Conservation (phyloP, 1,140 invertebrate species). For the Penaeus vannamei region DNA sequence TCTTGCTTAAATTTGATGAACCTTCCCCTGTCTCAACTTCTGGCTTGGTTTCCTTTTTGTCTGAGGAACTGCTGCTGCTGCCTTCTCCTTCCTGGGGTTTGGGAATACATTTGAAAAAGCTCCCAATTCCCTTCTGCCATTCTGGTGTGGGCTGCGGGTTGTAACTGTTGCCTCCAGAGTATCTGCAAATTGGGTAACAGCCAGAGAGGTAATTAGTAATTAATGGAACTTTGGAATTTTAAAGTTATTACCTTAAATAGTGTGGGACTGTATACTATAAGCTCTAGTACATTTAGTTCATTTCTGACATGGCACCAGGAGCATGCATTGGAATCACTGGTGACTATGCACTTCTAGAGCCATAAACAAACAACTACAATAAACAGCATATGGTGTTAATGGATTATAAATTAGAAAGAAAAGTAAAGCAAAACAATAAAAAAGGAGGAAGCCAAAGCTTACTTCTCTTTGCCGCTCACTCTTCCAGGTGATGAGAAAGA, state of each 20-base stretch:
- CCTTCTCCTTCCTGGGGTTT: constrained; percentile 35
- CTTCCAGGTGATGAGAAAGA: constrained; percentile 22
- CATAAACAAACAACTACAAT: too few relatives aligned
- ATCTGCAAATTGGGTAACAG: neutral
- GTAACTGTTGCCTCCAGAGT: constrained; percentile 52
- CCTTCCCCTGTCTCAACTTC: neutral
- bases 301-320: too few relatives aligned
- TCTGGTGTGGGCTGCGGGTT: constrained; percentile 48
- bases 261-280: too few relatives aligned
- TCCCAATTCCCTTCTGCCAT: constrained; percentile 52
- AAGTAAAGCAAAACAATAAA: too few relatives aligned
- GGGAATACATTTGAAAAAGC: constrained; percentile 35
- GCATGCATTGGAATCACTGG: too few relatives aligned
- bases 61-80: neutral
- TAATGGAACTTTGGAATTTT: too few relatives aligned
- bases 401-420: too few relatives aligned
- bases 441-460: neutral
- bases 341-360: too few relatives aligned
- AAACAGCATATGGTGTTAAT: too few relatives aligned
- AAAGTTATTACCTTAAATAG: too few relatives aligned
- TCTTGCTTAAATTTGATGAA: constrained; percentile 32
- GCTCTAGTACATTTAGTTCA: too few relatives aligned
- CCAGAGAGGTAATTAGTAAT: neutral
- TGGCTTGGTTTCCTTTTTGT: neutral
- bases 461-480: constrained; percentile 17